Conservation (phyloP, 1,140 invertebrate genomes). For the Chymomyza costata region DNA sequence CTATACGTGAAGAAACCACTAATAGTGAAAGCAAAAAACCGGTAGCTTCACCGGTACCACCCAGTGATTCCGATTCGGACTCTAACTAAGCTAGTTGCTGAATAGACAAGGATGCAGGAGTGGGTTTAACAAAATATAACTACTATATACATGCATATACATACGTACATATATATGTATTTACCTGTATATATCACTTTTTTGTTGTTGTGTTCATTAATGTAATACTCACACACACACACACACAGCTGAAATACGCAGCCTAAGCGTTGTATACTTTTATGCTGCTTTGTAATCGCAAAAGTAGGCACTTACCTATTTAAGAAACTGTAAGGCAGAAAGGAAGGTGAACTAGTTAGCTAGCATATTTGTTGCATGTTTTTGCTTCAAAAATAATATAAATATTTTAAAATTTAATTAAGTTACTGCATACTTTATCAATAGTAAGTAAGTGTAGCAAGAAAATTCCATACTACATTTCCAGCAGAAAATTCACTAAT, state of each 20-base stretch:
- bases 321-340: too few species aligned
- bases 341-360: too few species aligned
- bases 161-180: neutral
- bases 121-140: neutral
- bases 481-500: too few species aligned
- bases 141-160: neutral
- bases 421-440: neutral
- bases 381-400: too few species aligned
- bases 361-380: too few species aligned
- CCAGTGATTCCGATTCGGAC: constrained; percentile 78
- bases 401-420: neutral
- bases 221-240: neutral
- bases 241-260: too few species aligned
- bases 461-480: too few species aligned
- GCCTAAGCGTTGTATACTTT: too few species aligned
- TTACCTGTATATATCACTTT: too few species aligned
- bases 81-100: constrained; percentile 59
- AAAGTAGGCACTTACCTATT: too few species aligned
- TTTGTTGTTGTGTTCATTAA: constrained; percentile 25
- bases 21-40: constrained; percentile 48
- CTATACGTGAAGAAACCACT: constrained; percentile 74
- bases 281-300: too few species aligned
- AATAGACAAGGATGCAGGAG: neutral
- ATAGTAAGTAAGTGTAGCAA: neutral
- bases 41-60: constrained; percentile 76